phyloP scores from a whole-genome alignment of 2,888 invertebrate species.

The Andrena haemorrhoa region DNA sequence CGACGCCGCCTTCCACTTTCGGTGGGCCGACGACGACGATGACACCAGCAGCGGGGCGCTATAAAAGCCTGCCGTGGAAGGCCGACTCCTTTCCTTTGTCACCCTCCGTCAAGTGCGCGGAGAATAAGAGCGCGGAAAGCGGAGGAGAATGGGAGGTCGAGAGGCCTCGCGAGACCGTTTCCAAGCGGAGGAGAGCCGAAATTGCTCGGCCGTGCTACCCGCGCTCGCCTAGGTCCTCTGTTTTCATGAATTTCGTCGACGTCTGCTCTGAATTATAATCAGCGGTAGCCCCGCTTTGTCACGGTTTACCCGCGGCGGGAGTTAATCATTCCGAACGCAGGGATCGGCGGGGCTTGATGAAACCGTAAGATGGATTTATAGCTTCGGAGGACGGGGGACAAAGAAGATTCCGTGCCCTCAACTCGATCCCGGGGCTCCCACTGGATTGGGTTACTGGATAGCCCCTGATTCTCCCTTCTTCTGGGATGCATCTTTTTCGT shows the following conservation, averaged over 20 bases:
- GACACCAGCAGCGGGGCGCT: slow-evolving; percentile 44
- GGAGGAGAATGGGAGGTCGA: slow-evolving; percentile 50
- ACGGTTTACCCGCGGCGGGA: slow-evolving; percentile 63
- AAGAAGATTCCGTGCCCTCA: slow-evolving; percentile 21
- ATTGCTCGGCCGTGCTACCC: slow-evolving; percentile 62
- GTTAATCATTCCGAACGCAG: slow-evolving; percentile 60
- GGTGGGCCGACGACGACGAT: slow-evolving; percentile 43
- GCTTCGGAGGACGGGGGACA: slow-evolving; percentile 14
- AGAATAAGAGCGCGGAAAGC: slow-evolving; percentile 59
- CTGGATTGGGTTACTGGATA: slow-evolving; percentile 26
- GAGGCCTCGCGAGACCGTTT: slow-evolving; percentile 74
- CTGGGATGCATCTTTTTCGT: slow-evolving; percentile 1
- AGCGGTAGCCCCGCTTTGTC: slow-evolving; percentile 63
- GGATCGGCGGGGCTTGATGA: slow-evolving; percentile 57
- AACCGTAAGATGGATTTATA: slow-evolving; percentile 52
- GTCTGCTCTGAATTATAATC: slow-evolving; percentile 73
- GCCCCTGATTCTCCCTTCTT: neutral
- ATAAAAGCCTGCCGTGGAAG: slow-evolving; percentile 49
- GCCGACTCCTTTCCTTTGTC: slow-evolving; percentile 65
- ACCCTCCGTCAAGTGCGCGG: slow-evolving; percentile 63
- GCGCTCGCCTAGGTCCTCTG: slow-evolving; percentile 48
- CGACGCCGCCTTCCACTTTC: slow-evolving; percentile 47
- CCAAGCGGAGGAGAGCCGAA: slow-evolving; percentile 61
- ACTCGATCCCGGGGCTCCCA: slow-evolving; percentile 6
- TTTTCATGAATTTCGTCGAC: slow-evolving; percentile 71